Base-by-base conservation (phyloP, 2,113 vertebrate species). In the Mesocricetus auratus region DNA sequence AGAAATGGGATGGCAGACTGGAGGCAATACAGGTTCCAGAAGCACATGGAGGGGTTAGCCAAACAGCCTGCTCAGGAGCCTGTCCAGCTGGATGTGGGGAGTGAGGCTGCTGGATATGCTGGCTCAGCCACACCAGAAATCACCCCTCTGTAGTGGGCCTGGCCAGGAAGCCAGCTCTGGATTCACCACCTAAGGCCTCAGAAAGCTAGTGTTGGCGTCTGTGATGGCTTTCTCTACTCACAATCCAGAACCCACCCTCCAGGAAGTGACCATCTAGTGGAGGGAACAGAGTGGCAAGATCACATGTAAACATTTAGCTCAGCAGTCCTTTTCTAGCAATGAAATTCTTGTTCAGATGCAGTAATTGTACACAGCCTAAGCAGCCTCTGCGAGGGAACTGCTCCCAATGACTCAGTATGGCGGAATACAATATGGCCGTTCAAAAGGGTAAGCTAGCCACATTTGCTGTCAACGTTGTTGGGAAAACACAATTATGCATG, bases 361-460 rank as follows among this genome's bases (percentile, higher is more conserved):
- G 33, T 45, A 86, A 66, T 11, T 66, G 33, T 77, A 73, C 13
- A 29, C 17, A 58, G 22, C 8, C 66, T n/a, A 73, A 91, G 62
- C 36, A 36, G 29, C 69, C 79, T 64, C 42, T 60, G 31, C n/a
- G 47, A 94, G 69, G 36, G n/a, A 22, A 9, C 68, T 64, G 69
- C 81, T 96, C 50, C 77, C 71, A 42, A 69, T 53, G 47, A 45
- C 45, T 88, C 12, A 47, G 62, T 45, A 26, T 24, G 53, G n/a
- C 66, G 58, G 42, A 78, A 86, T 86, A 62, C 31, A 73, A 39
- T 17, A 16, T 26, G 42, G 47, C 31, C 71, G 12, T 77, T 93
- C 64, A 78, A 96, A 88, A 91, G 58, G 62, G n/a, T 31, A 89
- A 86, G 36, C 39, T 50, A 94, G 45, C 36, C 31, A 78, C 31